These are phyloP conservation scores for Dermochelys coriacea DNA, from an alignment of 2,797 vertebrate genomes.

Conservation along the genomic window DNA sequence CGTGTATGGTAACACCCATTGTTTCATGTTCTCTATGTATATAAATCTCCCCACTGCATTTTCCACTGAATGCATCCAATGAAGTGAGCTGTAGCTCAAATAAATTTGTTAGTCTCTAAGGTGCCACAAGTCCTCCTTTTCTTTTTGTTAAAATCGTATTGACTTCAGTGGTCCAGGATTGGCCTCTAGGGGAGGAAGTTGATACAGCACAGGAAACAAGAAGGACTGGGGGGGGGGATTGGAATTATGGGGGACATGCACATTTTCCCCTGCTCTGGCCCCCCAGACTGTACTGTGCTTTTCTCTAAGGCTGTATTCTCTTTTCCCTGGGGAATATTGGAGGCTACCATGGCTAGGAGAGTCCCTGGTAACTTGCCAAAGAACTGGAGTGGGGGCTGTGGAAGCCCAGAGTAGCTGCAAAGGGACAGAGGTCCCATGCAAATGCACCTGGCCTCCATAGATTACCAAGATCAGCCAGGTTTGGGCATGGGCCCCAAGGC, in stretches of 20 bases:
- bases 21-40: too few species aligned
- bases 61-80: too few species aligned
- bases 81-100: too few species aligned
- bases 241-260: neutral
- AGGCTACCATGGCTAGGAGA: neutral
- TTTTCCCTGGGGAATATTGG: neutral
- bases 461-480: accelerated
- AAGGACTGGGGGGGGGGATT: accelerated
- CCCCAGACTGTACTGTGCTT: neutral
- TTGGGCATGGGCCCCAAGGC: accelerated
- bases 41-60: too few species aligned
- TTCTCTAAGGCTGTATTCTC: neutral
- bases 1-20: too few species aligned
- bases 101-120: too few species aligned
- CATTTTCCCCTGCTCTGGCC: neutral
- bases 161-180: neutral
- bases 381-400: too few species aligned
- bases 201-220: neutral
- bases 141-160: accelerated
- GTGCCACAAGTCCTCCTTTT: too few species aligned
- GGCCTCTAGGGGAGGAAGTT: neutral
- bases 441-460: neutral
- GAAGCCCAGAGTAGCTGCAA: too few species aligned
- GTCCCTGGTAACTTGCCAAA: neutral
- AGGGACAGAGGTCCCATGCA: too few species aligned